phyloP scores from a whole-genome alignment of 1,140 invertebrate species.

The Maniola jurtina region DNA sequence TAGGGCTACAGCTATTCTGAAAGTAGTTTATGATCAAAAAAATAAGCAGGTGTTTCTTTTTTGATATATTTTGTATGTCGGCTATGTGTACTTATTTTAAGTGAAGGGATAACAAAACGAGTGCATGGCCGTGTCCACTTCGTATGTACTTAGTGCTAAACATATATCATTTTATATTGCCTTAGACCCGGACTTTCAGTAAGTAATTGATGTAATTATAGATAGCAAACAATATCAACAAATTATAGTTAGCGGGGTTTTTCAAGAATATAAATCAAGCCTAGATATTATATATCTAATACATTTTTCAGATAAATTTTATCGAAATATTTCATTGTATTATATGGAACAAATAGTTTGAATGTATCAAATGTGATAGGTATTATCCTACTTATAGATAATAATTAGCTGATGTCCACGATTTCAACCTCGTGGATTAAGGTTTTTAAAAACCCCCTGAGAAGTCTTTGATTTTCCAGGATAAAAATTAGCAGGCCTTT shows the following conservation, averaged over 20 bases:
- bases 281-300: no score
- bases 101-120: constrained; percentile 28
- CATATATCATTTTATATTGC: constrained; percentile 16
- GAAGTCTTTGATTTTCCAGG: no score
- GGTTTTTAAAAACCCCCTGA: no score
- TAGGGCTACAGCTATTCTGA: no score
- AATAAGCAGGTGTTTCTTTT: not conserved
- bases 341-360: no score
- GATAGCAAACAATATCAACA: not conserved
- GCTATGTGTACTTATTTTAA: constrained; percentile 11
- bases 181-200: constrained; percentile 3
- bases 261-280: not conserved
- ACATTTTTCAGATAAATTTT: no score
- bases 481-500: no score
- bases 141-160: constrained; percentile 7
- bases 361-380: no score
- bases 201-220: not conserved
- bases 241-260: not conserved
- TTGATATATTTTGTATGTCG: not conserved
- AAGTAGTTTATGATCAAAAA: not conserved
- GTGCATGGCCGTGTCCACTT: constrained; percentile 23
- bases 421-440: no score
- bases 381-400: no score
- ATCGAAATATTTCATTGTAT: no score
- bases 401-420: no score